Evolutionary conservation across 2,113 vertebrate species (phyloP).

Genomic region (Psephotus haematonotus): DNA sequence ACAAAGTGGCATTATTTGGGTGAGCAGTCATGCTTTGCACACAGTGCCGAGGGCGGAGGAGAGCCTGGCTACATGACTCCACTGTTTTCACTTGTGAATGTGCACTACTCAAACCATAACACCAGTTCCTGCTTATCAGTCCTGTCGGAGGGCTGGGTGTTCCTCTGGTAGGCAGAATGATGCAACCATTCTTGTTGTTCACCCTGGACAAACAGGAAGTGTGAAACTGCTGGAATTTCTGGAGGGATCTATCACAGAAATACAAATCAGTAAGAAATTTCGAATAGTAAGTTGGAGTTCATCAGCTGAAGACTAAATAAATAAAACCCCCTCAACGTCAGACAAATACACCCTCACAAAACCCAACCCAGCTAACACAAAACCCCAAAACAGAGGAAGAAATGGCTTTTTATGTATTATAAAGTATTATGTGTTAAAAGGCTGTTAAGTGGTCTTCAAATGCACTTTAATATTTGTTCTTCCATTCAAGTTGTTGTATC

Average conservation of each 20-base stretch:
- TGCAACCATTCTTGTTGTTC: background rate
- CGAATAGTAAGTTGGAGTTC: background rate
- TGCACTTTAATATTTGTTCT: background rate
- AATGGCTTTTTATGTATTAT: background rate
- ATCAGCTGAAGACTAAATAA: background rate
- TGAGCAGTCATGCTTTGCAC: background rate
- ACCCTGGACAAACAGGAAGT: rapidly evolving
- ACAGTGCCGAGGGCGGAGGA: background rate
- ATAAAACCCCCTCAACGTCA: background rate
- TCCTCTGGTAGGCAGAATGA: background rate
- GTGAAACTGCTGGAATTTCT: background rate
- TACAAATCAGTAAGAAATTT: background rate
- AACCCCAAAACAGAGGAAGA: background rate
- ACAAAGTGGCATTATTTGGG: background rate
- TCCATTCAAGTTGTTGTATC: background rate
- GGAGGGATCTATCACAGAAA: background rate
- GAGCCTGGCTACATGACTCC: background rate
- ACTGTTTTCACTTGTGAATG: background rate
- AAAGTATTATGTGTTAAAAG: background rate
- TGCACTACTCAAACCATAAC: background rate
- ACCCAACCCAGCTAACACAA: background rate
- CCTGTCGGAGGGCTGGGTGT: background rate
- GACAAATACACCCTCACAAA: background rate
- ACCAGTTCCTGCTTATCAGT: background rate
- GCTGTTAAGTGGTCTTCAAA: background rate